A percentile compares a stretch with the other conserved stretches of the same genome.
Evolutionary conservation across 2,888 invertebrate genomes (phyloP).

Genomic region (Mimachlamys varia): DNA sequence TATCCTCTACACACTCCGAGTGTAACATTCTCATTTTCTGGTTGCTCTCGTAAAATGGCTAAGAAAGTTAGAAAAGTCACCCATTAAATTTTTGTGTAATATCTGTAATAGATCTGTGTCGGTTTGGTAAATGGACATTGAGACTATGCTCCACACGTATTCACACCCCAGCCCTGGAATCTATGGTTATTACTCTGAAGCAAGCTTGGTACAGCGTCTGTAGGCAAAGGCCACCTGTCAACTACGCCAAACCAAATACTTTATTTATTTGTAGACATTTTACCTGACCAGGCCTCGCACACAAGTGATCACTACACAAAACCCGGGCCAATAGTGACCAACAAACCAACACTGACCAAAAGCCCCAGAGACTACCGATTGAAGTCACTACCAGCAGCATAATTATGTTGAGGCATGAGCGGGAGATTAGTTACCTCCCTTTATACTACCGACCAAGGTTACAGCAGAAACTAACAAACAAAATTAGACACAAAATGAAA

Average conservation of each 20-base stretch:
- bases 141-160: neutral
- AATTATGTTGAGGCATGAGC: neutral
- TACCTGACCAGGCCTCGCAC: neutral
- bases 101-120: neutral
- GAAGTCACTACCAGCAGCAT: neutral
- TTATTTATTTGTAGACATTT: neutral
- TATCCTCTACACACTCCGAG: conserved; percentile 42
- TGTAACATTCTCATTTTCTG: conserved; percentile 44
- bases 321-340: no score
- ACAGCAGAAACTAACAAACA: no score
- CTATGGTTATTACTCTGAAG: conserved; percentile 22
- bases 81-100: conserved; percentile 29
- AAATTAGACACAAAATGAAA: no score
- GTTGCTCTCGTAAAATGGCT: conserved; percentile 17
- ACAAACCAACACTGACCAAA: no score
- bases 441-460: neutral
- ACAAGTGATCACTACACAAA: neutral
- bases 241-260: neutral
- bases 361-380: neutral
- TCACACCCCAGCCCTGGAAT: neutral
- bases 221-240: neutral
- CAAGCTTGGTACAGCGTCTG: neutral
- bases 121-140: conserved; percentile 25
- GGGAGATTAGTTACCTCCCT: neutral
- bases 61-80: conserved; percentile 31